Evolutionary conservation across 1,140 invertebrate species (phyloP).

Genomic region (Drosophila pseudoananassae): DNA sequence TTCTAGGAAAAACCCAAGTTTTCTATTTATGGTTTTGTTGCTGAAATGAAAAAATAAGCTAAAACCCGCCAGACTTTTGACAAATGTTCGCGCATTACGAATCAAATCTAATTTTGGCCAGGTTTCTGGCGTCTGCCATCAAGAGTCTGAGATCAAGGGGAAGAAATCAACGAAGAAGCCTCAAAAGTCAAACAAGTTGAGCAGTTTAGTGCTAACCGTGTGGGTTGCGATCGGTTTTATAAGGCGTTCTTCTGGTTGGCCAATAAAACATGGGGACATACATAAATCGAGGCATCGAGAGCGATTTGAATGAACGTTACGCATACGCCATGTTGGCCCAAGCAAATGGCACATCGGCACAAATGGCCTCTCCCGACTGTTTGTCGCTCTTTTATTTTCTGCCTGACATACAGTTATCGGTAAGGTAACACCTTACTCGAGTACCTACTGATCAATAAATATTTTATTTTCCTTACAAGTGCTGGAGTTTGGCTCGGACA

Average conservation of each 20-base stretch:
- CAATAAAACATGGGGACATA: slow-evolving; percentile 51
- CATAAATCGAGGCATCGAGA: slow-evolving; percentile 20
- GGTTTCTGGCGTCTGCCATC: slow-evolving; percentile 46
- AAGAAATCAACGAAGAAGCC: slow-evolving; percentile 12
- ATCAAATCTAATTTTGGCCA: slow-evolving; percentile 76
- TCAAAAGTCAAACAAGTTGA: slow-evolving; percentile 43
- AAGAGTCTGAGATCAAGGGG: slow-evolving; percentile 6
- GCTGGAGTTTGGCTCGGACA: slow-evolving; percentile 34
- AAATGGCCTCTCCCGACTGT: neutral
- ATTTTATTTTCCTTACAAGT: slow-evolving; percentile 39
- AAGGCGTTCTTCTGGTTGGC: slow-evolving; percentile 28
- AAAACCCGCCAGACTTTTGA: slow-evolving; percentile 42
- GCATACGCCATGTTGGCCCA: slow-evolving; percentile 49
- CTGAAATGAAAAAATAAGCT: slow-evolving; percentile 8
- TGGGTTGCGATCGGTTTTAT: slow-evolving; percentile 43
- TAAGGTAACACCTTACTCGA: slow-evolving; percentile 34
- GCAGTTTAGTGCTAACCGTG: slow-evolving; percentile 14
- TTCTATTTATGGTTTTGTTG: slow-evolving; percentile 53
- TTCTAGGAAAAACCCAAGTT: slow-evolving; percentile 47
- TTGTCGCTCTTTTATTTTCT: slow-evolving; percentile 5
- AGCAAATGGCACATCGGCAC: slow-evolving; percentile 35
- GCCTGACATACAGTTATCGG: slow-evolving; percentile 42
- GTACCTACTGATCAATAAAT: slow-evolving; percentile 46
- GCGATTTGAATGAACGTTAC: slow-evolving; percentile 39
- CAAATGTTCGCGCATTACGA: slow-evolving; percentile 68